Evolutionary conservation across 2,888 invertebrate species (phyloP).

Genomic region (Cerceris rybyensis): DNA sequence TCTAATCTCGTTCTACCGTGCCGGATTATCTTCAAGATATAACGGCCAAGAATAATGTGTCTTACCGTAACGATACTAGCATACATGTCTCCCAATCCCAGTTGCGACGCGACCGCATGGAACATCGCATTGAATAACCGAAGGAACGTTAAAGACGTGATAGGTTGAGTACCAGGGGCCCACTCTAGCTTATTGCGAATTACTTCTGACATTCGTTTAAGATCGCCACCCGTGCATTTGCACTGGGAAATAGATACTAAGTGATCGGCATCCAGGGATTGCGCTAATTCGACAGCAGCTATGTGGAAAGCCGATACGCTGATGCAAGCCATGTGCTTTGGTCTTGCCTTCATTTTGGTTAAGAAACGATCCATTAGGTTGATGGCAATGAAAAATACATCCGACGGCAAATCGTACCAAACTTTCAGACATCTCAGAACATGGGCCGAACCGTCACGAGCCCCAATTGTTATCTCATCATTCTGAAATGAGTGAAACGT

Average conservation of each 20-base stretch:
- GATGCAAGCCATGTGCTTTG: constrained; percentile 94
- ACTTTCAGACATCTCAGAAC: constrained; percentile 91
- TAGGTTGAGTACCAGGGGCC: constrained; percentile 84
- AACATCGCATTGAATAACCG: constrained; percentile 86
- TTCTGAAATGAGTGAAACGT: constrained; percentile 79
- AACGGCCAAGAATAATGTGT: constrained; percentile 1
- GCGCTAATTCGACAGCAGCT: constrained; percentile 87
- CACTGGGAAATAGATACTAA: constrained; percentile 88
- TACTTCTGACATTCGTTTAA: constrained; percentile 92
- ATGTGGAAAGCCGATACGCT: constrained; percentile 93
- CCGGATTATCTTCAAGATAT: no score
- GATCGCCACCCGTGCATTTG: constrained; percentile 92
- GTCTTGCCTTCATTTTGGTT: constrained; percentile 90
- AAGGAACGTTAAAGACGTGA: constrained; percentile 88
- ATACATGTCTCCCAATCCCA: constrained; percentile 83
- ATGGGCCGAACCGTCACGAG: constrained; percentile 91
- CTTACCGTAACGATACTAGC: constrained; percentile 83
- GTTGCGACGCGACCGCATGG: constrained; percentile 83
- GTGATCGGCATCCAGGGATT: constrained; percentile 86
- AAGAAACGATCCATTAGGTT: constrained; percentile 92
- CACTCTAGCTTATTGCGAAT: constrained; percentile 90
- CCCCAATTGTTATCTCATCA: constrained; percentile 89
- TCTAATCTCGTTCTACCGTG: no score
- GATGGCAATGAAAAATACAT: constrained; percentile 90
- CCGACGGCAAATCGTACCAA: constrained; percentile 92